A percentile compares a stretch with the other conserved stretches of the same genome.
These are phyloP conservation scores for Stichodactyla helianthus DNA, from an alignment of 64 coral and sea anemone species.

Conservation along the genomic window DNA sequence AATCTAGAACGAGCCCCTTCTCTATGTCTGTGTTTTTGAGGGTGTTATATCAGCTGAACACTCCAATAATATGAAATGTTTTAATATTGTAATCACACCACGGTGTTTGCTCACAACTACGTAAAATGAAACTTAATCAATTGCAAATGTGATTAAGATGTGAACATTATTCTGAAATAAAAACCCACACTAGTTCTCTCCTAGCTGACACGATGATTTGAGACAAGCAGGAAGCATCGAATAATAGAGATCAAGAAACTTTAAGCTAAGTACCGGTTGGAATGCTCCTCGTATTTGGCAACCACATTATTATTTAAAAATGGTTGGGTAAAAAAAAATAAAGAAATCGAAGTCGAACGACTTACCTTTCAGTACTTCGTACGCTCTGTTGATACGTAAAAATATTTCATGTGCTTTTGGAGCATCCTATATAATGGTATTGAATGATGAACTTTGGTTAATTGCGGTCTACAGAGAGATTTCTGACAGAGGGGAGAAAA, in stretches of 20 bases:
- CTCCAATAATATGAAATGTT: background rate
- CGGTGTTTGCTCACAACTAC: background rate
- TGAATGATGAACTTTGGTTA: conserved; percentile 11
- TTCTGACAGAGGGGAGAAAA: background rate
- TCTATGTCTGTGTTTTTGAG: background rate
- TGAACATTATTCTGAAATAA: background rate
- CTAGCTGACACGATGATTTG: background rate
- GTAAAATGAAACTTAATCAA: background rate
- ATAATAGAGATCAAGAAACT: background rate
- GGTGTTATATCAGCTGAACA: conserved; percentile 10
- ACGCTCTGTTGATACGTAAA: conserved; percentile 81
- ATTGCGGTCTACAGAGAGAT: background rate
- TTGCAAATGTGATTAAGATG: background rate
- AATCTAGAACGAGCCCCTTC: too few species aligned
- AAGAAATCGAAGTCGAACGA: too few species aligned
- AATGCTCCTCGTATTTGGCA: background rate
- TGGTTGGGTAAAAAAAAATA: background rate
- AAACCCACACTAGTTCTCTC: too few species aligned
- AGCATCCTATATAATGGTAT: conserved; percentile 53
- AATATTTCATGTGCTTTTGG: conserved; percentile 91
- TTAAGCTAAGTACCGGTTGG: background rate
- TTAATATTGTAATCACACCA: background rate
- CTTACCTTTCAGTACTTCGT: conserved; percentile 97
- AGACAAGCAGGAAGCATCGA: background rate
- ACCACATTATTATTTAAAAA: conserved; percentile 11